phyloP scores from a whole-genome alignment of 1,140 invertebrate species.

The Steinernema feltiae region DNA sequence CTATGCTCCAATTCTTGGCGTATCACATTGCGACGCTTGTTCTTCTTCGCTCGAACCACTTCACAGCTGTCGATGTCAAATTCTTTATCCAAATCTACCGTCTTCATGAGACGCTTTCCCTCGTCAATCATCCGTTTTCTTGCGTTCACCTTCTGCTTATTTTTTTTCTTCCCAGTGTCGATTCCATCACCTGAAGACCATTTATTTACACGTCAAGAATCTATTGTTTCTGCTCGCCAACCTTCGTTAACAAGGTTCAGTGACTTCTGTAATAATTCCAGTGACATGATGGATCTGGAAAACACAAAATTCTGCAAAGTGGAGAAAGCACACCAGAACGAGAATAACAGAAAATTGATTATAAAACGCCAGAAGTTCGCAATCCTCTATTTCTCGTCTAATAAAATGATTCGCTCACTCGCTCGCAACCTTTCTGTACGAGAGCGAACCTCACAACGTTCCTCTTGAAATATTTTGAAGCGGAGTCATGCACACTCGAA shows the following conservation, averaged over 20 bases:
- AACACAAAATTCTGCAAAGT: background rate
- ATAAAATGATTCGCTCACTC: too few species aligned
- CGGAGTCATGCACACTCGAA: too few species aligned
- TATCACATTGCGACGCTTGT: background rate
- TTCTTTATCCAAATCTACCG: background rate
- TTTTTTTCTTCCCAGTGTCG: background rate
- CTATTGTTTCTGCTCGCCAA: too few species aligned
- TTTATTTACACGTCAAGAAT: too few species aligned
- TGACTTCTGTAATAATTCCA: background rate
- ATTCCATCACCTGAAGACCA: slow-evolving; percentile 1
- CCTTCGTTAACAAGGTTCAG: background rate
- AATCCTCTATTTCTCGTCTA: too few species aligned
- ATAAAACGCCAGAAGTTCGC: too few species aligned
- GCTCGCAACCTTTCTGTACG: too few species aligned
- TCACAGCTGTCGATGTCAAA: background rate
- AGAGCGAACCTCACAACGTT: too few species aligned
- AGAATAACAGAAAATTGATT: too few species aligned
- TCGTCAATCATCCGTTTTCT: slow-evolving; percentile 2
- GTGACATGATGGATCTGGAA: background rate
- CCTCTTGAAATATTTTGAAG: too few species aligned
- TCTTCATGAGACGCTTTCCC: background rate
- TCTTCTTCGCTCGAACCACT: background rate
- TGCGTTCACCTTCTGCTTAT: background rate
- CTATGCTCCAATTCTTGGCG: background rate
- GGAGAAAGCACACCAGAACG: too few species aligned